Evolutionary conservation across 2,797 vertebrate species (phyloP).

Genomic region (Stomatorhinus walkeri): DNA sequence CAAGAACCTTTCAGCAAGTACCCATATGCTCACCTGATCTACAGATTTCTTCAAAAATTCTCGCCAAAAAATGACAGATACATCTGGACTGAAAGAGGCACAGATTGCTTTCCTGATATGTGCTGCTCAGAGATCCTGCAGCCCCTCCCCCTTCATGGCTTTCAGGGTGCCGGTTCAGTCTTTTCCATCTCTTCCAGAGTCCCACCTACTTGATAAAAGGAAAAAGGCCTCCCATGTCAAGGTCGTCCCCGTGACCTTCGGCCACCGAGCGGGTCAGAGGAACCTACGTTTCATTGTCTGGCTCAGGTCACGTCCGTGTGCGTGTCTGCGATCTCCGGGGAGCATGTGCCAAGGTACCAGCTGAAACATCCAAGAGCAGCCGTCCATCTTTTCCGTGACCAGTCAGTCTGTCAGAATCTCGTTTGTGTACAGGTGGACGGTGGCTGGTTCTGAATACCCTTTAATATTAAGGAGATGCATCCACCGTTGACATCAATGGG

Average conservation of each 20-base stretch:
- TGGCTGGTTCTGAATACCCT: not conserved
- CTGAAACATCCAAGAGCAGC: not conserved
- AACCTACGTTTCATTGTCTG: not conserved
- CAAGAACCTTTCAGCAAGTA: conserved; percentile 5
- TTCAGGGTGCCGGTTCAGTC: not conserved
- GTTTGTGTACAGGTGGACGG: not conserved
- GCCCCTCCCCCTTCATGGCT: not conserved
- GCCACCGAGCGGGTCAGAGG: not conserved
- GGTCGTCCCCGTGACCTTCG: not conserved
- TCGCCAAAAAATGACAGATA: not conserved
- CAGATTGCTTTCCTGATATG: not conserved
- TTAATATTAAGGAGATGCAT: not conserved
- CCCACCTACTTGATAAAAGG: not conserved
- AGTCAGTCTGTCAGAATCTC: not conserved
- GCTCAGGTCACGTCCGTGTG: not conserved
- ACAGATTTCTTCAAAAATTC: not conserved
- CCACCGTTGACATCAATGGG: not conserved
- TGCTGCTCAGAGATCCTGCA: not conserved
- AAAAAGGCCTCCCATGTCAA: not conserved
- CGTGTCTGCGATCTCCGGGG: not conserved
- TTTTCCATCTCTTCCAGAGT: not conserved
- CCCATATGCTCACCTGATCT: not conserved
- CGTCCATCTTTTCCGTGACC: not conserved
- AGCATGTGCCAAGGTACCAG: not conserved
- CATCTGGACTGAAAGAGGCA: not conserved